A percentile compares a stretch with the other conserved stretches of the same genome.
Evolutionary conservation across 2,113 vertebrate species (phyloP).

Genomic region (Proteles cristata): DNA sequence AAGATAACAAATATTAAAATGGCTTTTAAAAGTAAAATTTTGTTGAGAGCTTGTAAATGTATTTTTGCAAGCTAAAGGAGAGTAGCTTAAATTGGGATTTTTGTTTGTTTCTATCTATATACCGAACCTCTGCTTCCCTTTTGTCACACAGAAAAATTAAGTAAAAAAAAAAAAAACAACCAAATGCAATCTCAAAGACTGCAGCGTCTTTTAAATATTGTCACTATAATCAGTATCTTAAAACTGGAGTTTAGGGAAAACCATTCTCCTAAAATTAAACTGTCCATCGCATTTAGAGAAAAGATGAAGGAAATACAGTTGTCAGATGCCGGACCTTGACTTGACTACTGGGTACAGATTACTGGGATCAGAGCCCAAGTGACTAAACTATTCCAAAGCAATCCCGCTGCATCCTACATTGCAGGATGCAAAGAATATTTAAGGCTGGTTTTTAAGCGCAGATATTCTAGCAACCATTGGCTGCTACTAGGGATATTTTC

Average conservation of each 20-base stretch:
- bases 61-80: constrained; percentile 77
- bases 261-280: constrained; percentile 59
- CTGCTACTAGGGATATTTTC: constrained; percentile 30
- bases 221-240: constrained; percentile 40
- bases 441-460: constrained; percentile 9
- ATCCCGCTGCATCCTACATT: neutral
- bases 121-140: constrained; percentile 58
- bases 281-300: constrained; percentile 49
- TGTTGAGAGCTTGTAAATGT: constrained; percentile 74
- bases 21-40: constrained; percentile 82
- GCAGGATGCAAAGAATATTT: constrained; percentile 7
- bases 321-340: constrained; percentile 62
- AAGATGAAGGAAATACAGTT: constrained; percentile 44
- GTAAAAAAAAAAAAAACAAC: neutral
- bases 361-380: constrained; percentile 62
- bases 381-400: constrained; percentile 30
- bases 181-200: constrained; percentile 26
- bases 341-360: constrained; percentile 38
- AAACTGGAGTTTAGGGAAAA: constrained; percentile 31
- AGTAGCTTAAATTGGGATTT: constrained; percentile 57
- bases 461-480: constrained; percentile 18
- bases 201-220: constrained; percentile 50
- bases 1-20: constrained; percentile 85
- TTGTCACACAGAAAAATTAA: constrained; percentile 59
- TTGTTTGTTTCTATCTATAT: constrained; percentile 73